These are phyloP conservation scores for Centruroides sculpturatus DNA, from an alignment of 1,140 invertebrate genomes.

Conservation along the genomic window DNA sequence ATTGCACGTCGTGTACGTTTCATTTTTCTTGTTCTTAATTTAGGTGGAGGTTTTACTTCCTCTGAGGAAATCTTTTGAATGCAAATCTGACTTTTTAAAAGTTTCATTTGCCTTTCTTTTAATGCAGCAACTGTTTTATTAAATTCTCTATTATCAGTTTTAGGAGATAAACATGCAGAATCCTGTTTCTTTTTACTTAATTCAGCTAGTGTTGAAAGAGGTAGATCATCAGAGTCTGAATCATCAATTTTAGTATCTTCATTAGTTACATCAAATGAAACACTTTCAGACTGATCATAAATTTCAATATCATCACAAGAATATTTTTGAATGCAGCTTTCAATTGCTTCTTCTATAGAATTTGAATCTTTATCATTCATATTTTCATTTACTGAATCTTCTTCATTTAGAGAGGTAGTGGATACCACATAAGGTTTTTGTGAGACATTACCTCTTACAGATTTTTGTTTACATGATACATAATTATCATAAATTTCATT, in stretches of 20 bases:
- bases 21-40: no score
- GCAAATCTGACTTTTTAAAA: not conserved
- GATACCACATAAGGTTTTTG: no score
- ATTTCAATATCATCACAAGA: constrained; percentile 27
- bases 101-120: not conserved
- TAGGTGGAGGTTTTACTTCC: no score
- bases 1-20: no score
- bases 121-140: not conserved
- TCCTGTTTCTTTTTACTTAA: constrained; percentile 15
- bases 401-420: no score
- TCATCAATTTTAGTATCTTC: constrained; percentile 18
- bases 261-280: no score
- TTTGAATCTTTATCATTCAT: not conserved
- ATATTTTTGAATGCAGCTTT: constrained; percentile 17
- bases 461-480: no score
- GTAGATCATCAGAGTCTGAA: constrained; percentile 39
- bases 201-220: constrained; percentile 19
- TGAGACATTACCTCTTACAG: no score
- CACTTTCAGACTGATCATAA: no score
- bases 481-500: no score
- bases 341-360: constrained; percentile 13
- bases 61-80: constrained; percentile 6
- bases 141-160: constrained; percentile 8
- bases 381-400: no score
- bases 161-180: constrained; percentile 6